phyloP scores from a whole-genome alignment of 2,113 vertebrate genomes.

The Dendropsophus ebraccatus region DNA sequence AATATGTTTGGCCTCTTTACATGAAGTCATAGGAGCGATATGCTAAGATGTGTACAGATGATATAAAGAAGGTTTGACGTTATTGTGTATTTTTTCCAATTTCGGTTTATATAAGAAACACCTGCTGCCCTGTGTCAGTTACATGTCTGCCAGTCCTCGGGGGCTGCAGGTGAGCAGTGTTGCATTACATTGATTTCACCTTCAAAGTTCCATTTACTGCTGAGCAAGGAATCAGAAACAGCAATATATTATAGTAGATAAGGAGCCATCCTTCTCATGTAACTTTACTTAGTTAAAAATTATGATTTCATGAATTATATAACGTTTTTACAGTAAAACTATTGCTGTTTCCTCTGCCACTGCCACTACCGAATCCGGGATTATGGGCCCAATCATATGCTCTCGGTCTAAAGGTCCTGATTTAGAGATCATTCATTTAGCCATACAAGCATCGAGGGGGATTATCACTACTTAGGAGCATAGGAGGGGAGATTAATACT shows the following conservation, averaged over 20 bases:
- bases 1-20: neutral
- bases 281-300: neutral
- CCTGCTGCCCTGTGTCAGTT: constrained; percentile 43
- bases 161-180: constrained; percentile 41
- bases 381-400: no score
- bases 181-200: constrained; percentile 17
- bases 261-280: neutral
- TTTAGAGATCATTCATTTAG: no score
- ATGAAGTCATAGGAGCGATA: neutral
- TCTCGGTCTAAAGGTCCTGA: no score
- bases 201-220: neutral
- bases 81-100: neutral
- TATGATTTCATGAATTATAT: neutral
- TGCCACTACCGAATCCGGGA: no score
- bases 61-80: constrained; percentile 30
- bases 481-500: no score
- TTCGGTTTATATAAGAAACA: constrained; percentile 44
- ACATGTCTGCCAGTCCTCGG: neutral
- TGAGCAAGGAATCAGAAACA: neutral
- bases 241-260: neutral
- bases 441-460: no score
- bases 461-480: no score
- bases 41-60: neutral
- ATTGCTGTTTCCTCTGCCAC: no score
- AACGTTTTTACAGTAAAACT: no score